Conservation (phyloP, 2,113 vertebrate genomes). For the Bucco capensis region DNA sequence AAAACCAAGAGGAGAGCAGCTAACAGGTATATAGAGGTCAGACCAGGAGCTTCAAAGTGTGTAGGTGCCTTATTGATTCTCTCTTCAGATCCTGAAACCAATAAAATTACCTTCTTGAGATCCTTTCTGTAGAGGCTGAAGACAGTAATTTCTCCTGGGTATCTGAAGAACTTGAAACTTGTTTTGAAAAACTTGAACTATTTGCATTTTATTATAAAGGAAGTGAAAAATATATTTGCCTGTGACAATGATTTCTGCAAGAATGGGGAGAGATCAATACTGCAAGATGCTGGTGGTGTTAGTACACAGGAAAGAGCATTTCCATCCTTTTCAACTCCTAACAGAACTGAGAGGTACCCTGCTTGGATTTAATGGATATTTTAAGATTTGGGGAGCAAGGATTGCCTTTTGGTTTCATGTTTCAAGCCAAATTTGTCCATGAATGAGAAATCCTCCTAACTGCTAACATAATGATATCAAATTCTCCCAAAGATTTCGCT, state of each 20-base stretch:
- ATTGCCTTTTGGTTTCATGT: not conserved
- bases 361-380: not conserved
- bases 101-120: not conserved
- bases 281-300: not conserved
- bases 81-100: not conserved
- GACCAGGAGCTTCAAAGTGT: not conserved
- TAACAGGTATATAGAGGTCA: not conserved
- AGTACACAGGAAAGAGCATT: not conserved
- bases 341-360: not conserved
- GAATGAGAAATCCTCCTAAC: not conserved
- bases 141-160: not conserved
- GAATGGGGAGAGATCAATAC: not conserved
- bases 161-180: not conserved
- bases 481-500: not conserved
- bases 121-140: not conserved
- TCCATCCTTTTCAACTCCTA: not conserved
- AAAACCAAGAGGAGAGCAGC: not conserved
- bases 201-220: not conserved
- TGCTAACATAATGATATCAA: not conserved
- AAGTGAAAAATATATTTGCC: not conserved
- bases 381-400: not conserved
- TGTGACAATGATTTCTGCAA: not conserved
- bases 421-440: not conserved
- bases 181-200: not conserved
- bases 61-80: not conserved